phyloP scores from a whole-genome alignment of 1,140 invertebrate species.

The Euglossa dilemma region DNA sequence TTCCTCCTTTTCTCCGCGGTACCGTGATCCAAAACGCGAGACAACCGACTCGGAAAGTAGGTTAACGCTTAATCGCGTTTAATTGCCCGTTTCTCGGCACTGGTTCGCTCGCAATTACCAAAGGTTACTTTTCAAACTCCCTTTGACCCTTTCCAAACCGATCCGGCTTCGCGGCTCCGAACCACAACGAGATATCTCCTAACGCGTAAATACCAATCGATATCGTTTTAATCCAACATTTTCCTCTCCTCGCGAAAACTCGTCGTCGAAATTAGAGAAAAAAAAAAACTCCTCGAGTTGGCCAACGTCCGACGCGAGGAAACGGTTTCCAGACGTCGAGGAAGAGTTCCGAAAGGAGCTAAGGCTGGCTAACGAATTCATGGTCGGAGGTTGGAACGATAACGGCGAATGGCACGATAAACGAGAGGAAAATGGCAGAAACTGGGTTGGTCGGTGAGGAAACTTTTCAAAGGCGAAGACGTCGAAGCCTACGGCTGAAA shows the following conservation, averaged over 20 bases:
- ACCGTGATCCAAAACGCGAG: neutral
- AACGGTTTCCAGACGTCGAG: too few relatives aligned
- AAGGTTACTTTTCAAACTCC: conserved; percentile 28
- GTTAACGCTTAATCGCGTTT: conserved; percentile 49
- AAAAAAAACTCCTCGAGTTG: too few relatives aligned
- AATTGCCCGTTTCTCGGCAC: conserved; percentile 45
- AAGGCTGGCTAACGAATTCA: too few relatives aligned
- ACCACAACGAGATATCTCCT: neutral
- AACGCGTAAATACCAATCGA: neutral
- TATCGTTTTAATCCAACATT: neutral
- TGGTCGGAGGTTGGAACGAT: too few relatives aligned
- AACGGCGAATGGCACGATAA: too few relatives aligned
- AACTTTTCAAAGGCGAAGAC: conserved; percentile 32
- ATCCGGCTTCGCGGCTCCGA: neutral
- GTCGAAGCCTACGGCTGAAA: conserved; percentile 19
- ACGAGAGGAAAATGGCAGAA: neutral
- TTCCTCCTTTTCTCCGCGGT: too few relatives aligned
- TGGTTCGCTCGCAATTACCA: conserved; percentile 33
- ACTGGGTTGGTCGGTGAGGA: neutral
- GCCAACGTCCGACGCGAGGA: too few relatives aligned
- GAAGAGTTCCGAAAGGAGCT: too few relatives aligned
- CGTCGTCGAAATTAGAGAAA: too few relatives aligned
- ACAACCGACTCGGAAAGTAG: conserved; percentile 22
- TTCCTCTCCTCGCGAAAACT: too few relatives aligned
- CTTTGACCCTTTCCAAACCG: conserved; percentile 22